A percentile compares a stretch with the other conserved stretches of the same genome.
phyloP scores from a whole-genome alignment of 1,140 invertebrate species.

The Leptopilina clavipes region DNA sequence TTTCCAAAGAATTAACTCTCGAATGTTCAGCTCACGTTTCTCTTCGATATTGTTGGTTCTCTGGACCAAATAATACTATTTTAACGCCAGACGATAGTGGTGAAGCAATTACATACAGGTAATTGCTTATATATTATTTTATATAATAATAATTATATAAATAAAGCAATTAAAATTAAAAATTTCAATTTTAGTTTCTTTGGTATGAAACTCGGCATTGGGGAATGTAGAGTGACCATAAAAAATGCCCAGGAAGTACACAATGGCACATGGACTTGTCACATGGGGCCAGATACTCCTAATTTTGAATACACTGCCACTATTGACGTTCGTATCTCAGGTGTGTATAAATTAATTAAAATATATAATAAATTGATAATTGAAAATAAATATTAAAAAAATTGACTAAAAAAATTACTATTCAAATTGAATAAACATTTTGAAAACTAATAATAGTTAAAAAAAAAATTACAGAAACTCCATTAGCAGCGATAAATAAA shows the following conservation, averaged over 20 bases:
- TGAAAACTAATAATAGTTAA: not conserved
- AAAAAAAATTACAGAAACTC: not conserved
- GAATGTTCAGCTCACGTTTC: not conserved
- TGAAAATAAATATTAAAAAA: not conserved
- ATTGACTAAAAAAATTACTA: too few relatives aligned
- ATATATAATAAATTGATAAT: not conserved
- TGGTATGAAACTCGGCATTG: not conserved
- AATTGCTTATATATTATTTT: too few relatives aligned
- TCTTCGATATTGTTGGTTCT: conserved; percentile 16
- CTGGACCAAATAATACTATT: conserved; percentile 3
- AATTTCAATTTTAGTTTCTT: not conserved
- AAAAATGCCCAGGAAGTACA: not conserved
- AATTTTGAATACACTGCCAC: not conserved
- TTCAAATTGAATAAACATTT: too few relatives aligned
- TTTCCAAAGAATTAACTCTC: not conserved
- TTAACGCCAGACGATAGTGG: not conserved
- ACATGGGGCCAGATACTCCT: not conserved
- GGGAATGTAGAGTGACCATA: conserved; percentile 6
- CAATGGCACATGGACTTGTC: conserved; percentile 28
- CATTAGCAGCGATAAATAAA: conserved; percentile 10
- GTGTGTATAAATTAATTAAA: not conserved
- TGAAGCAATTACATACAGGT: not conserved
- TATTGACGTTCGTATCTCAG: conserved; percentile 15
- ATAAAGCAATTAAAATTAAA: not conserved
- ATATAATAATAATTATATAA: not conserved